Evolutionary conservation across 2,888 invertebrate species (phyloP), one percentile per base, ranked within the genome.

Genomic region (Drosophila nigritarsus): DNA sequence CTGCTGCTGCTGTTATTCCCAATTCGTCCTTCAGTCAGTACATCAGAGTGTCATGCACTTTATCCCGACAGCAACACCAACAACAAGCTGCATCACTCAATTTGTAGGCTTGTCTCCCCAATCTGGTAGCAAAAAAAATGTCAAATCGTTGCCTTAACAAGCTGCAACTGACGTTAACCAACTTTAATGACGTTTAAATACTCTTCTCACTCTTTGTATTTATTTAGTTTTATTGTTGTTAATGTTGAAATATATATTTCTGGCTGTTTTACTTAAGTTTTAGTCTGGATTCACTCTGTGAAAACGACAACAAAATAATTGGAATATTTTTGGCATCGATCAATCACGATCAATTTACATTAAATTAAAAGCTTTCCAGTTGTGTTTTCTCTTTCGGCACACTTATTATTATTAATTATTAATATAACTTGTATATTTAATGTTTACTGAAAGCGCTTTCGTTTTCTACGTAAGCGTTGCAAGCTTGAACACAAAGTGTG

Each of bases 61-160:
- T 62, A 59, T 73, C 61, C 58, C 48, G 51, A 9, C 48, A 66
- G 27, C 60, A 64, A 20, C 32, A 48, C 8, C 58, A 68, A 40
- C 50, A 56, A 45, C 38, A 55, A 7, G 42, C 58, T 40, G 62
- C 60, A 66, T 73, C 65, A 72, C 78, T 74, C 68, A 77, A 80
- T 77, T 77, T 77, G 69, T 67, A 65, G 63, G 59, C 50, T 62
- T 70, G 70, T 66, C 70, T 38, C 51, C 51, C 24, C 42, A 65
- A 60, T 63, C 65, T 64, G 74, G 29, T 50, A 56, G 68, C 73
- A 40, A 61, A 56, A 63, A 77, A 77, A 70, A 61, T 84, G 78
- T 78, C 75, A 78, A 78, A 76, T 68, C 63, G 63, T 54, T 75
- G 58, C 53, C 56, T 76, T 67, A 76, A 76, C 56, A 71, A 71